Conservation (phyloP, 2,888 invertebrate species). For the Branchipolynoe longqiensis region DNA sequence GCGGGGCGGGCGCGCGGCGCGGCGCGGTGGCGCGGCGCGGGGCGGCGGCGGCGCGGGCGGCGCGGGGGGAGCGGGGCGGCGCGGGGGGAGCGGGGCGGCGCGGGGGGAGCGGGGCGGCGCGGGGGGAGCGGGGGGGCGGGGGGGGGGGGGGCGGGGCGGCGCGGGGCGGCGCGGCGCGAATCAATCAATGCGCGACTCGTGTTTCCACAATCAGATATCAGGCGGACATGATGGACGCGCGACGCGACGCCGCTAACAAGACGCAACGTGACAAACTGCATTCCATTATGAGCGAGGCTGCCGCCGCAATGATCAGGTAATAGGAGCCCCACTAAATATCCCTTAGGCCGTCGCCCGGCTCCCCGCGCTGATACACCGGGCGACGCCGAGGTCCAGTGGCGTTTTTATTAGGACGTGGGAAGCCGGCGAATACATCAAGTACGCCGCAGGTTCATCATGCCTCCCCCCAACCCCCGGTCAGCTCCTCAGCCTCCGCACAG, state of each 20-base stretch:
- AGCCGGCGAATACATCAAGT: neutral
- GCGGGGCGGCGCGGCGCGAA: neutral
- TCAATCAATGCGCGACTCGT: neutral
- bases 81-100: no score
- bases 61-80: no score
- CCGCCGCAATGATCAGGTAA: slow-evolving; percentile 38
- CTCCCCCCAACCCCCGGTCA: no score
- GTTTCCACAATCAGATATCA: slow-evolving; percentile 48
- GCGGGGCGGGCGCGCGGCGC: no score
- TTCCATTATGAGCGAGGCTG: slow-evolving; percentile 22
- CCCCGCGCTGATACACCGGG: no score
- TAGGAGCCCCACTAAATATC: slow-evolving; percentile 13
- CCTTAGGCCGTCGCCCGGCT: neutral
- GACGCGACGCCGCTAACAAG: slow-evolving; percentile 28
- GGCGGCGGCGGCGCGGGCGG: no score
- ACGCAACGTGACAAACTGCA: slow-evolving; percentile 17
- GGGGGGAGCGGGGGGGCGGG: no score
- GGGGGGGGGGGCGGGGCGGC: no score
- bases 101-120: no score
- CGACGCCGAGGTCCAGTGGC: neutral
- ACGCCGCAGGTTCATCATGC: neutral
- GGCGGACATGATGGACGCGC: neutral
- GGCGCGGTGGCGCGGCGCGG: no score
- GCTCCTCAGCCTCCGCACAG: no score
- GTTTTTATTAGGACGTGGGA: neutral